Evolutionary conservation across 92 coral and sea anemone genomes (phyloP).

Genomic region (Heliopora coerulea): DNA sequence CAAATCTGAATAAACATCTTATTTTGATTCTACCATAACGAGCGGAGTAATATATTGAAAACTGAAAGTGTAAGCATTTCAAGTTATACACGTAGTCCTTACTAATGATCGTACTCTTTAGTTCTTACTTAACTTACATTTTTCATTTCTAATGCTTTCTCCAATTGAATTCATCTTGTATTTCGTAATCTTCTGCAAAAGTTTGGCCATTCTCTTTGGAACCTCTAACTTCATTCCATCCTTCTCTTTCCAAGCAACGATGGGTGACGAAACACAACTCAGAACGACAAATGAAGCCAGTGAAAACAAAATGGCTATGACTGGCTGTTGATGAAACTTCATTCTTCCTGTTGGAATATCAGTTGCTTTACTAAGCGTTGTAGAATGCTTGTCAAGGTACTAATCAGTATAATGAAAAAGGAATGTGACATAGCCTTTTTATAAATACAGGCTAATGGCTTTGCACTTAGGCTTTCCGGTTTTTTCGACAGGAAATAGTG

Average conservation of each 20-base stretch:
- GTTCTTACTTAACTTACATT: conserved; percentile 6
- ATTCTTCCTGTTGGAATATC: not conserved
- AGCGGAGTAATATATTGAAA: too few species aligned
- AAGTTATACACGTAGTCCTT: too few species aligned
- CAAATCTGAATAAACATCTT: too few species aligned
- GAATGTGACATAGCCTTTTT: not conserved
- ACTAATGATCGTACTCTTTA: not conserved
- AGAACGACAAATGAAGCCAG: conserved; percentile 2
- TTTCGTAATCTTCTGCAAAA: conserved; percentile 18
- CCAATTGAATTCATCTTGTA: not conserved
- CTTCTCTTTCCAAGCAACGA: conserved; percentile 16
- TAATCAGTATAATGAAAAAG: not conserved
- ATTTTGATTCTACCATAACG: too few species aligned
- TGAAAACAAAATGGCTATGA: conserved; percentile 4
- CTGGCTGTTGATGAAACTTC: conserved; percentile 8
- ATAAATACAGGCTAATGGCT: not conserved
- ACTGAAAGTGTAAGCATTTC: too few species aligned
- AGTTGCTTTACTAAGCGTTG: not conserved
- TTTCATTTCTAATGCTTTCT: not conserved
- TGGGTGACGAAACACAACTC: conserved; percentile 12
- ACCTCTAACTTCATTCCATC: conserved; percentile 20
- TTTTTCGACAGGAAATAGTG: not conserved
- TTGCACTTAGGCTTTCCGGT: not conserved
- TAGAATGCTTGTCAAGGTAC: too few species aligned
- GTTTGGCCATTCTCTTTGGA: conserved; percentile 24